Conservation (phyloP, 1,140 invertebrate species). For the Polypedilum pembai region DNA sequence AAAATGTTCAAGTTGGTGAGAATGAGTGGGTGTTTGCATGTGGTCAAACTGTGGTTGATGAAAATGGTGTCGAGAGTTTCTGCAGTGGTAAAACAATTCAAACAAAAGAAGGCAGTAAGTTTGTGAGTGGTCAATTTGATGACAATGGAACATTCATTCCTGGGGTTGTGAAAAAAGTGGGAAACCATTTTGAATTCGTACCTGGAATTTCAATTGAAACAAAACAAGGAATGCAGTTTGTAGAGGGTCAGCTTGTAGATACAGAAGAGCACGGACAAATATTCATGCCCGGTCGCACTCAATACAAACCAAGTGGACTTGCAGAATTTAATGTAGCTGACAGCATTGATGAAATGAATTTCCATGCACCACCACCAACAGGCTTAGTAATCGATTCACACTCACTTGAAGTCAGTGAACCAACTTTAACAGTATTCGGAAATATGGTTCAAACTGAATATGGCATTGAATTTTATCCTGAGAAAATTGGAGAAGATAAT, state of each 20-base stretch:
- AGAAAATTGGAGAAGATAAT: constrained; percentile 44
- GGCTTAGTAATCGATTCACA: constrained; percentile 55
- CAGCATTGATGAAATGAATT: constrained; percentile 50
- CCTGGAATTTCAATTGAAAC: constrained; percentile 60
- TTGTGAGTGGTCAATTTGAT: constrained; percentile 57
- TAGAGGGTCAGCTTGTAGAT: constrained; percentile 58
- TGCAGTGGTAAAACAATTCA: constrained; percentile 54
- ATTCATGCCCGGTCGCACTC: constrained; percentile 53
- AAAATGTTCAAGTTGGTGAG: constrained; percentile 44
- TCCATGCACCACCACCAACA: constrained; percentile 46
- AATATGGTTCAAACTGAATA: constrained; percentile 55
- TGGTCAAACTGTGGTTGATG: constrained; percentile 57
- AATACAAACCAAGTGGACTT: constrained; percentile 46
- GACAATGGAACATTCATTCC: constrained; percentile 54
- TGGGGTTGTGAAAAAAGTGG: constrained; percentile 47
- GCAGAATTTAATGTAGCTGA: constrained; percentile 54
- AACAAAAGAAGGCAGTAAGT: constrained; percentile 49
- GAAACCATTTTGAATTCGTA: constrained; percentile 48
- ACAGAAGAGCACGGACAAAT: constrained; percentile 48
- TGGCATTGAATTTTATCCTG: constrained; percentile 63
- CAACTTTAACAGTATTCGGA: constrained; percentile 55
- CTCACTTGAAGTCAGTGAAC: constrained; percentile 46
- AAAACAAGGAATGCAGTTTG: constrained; percentile 55
- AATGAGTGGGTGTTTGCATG: constrained; percentile 53
- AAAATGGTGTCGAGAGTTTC: constrained; percentile 57